phyloP scores from a whole-genome alignment of 2,797 vertebrate genomes.

The Ctenopoma kingsleyae region DNA sequence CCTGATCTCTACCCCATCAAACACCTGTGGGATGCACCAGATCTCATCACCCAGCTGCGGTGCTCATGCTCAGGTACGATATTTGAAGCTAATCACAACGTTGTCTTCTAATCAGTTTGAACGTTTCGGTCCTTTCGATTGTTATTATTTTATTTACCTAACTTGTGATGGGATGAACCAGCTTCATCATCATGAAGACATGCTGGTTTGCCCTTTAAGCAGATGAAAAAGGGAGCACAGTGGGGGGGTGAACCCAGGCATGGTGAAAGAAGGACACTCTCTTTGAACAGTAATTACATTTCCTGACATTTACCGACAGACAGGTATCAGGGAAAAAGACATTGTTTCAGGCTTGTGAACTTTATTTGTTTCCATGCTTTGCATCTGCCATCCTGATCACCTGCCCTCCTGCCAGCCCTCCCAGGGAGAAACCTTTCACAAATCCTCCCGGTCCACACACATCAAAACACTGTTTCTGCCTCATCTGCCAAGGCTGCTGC shows the following conservation, averaged over 20 bases:
- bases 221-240: neutral
- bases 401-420: conserved; percentile 2
- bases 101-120: neutral
- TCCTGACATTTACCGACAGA: conserved; percentile 41
- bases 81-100: no score
- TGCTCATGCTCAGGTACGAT: no score
- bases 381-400: neutral
- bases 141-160: neutral
- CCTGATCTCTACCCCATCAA: no score
- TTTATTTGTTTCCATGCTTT: conserved; percentile 8
- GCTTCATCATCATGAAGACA: neutral
- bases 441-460: neutral
- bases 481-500: neutral
- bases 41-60: no score
- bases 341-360: conserved; percentile 8
- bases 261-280: neutral
- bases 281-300: conserved; percentile 25
- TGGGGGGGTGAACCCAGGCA: neutral
- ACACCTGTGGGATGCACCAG: no score
- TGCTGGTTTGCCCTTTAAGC: conserved; percentile 10
- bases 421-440: conserved; percentile 8
- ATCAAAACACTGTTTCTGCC: conserved; percentile 18
- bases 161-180: neutral
- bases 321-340: neutral
- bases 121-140: no score